Percentiles rank a stretch among this genome's conserved stretches.
These are phyloP conservation scores for Panulirus ornatus DNA, from an alignment of 1,140 invertebrate genomes.

Conservation along the genomic window DNA sequence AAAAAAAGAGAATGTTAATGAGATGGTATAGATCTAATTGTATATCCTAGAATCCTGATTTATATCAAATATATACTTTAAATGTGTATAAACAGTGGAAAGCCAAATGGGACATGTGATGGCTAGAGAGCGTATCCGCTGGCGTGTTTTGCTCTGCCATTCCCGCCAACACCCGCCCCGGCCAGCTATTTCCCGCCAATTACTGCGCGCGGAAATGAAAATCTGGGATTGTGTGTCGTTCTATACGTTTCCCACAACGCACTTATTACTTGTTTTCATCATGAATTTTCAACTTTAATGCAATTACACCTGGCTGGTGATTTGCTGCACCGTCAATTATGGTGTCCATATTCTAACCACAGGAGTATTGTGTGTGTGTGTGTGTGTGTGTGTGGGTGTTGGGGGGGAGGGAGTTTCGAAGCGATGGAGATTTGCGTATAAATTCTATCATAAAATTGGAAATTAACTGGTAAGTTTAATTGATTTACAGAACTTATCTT, in stretches of 20 bases:
- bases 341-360: conserved; percentile 15
- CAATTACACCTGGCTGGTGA: conserved; percentile 53
- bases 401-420: background rate
- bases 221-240: conserved; percentile 44
- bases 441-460: too few relatives aligned
- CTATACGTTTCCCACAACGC: conserved; percentile 51
- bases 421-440: too few relatives aligned
- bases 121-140: background rate
- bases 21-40: too few relatives aligned
- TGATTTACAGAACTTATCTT: too few relatives aligned
- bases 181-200: conserved; percentile 32
- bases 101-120: background rate
- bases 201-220: conserved; percentile 43
- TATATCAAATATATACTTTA: too few relatives aligned
- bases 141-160: background rate
- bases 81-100: too few relatives aligned
- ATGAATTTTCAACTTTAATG: conserved; percentile 51
- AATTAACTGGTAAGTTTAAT: too few relatives aligned
- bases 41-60: too few relatives aligned
- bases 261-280: conserved; percentile 55
- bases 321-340: conserved; percentile 17
- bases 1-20: too few relatives aligned
- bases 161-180: conserved; percentile 23
- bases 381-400: background rate
- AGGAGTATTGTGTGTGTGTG: background rate